Conservation (phyloP, 2,888 invertebrate species). For the Eupithecia tripunctaria region DNA sequence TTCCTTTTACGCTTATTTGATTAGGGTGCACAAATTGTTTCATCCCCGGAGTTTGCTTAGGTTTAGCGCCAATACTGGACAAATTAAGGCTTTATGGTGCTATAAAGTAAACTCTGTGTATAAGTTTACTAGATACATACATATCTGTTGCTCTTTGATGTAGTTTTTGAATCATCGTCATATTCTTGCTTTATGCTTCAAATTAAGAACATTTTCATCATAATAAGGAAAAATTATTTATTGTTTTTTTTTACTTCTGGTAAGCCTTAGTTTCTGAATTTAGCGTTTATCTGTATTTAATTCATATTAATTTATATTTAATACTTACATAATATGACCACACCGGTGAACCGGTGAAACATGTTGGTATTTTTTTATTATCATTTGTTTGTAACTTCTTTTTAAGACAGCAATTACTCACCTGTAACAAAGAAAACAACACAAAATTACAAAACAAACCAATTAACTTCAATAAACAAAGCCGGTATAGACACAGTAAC, state of each 20-base stretch:
- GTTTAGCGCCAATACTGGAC: slow-evolving; percentile 39
- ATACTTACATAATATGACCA: neutral
- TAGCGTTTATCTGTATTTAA: too few relatives aligned
- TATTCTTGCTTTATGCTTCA: neutral
- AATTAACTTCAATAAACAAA: slow-evolving; percentile 16
- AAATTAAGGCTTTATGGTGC: slow-evolving; percentile 22
- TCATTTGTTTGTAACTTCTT: neutral
- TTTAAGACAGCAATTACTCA: neutral
- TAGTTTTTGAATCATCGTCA: too few relatives aligned
- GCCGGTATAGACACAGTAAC: neutral
- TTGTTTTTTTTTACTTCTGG: too few relatives aligned
- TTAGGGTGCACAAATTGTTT: slow-evolving; percentile 75
- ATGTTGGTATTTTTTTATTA: neutral
- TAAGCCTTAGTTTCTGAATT: too few relatives aligned
- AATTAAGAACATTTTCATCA: too few relatives aligned
- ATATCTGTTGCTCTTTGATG: neutral
- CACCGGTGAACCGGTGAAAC: neutral
- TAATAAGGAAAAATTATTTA: too few relatives aligned
- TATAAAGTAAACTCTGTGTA: slow-evolving; percentile 4
- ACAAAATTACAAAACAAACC: slow-evolving; percentile 12
- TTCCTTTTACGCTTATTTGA: slow-evolving; percentile 72
- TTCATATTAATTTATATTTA: neutral
- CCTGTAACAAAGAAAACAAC: slow-evolving; percentile 3
- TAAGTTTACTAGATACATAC: neutral
- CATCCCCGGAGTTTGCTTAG: slow-evolving; percentile 65